Conservation (phyloP, 2,888 invertebrate genomes). For the Scaptomyza parva region DNA sequence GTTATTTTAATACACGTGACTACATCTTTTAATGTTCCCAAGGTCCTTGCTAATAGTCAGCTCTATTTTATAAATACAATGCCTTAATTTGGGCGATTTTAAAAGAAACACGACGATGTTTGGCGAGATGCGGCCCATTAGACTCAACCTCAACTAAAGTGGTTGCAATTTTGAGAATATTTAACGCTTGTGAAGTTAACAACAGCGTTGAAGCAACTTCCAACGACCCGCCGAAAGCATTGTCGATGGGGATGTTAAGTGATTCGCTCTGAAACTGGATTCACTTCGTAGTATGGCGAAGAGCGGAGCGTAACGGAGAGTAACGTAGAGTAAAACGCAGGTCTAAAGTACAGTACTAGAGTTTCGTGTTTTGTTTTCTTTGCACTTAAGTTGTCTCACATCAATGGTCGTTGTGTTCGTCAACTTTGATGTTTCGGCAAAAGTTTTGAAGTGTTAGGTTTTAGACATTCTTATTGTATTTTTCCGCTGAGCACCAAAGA, state of each 20-base stretch:
- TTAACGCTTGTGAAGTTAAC: slow-evolving; percentile 73
- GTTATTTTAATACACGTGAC: too few species aligned
- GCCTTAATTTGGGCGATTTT: slow-evolving; percentile 29
- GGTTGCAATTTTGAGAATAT: slow-evolving; percentile 79
- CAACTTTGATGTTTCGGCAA: slow-evolving; percentile 82
- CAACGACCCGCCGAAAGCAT: slow-evolving; percentile 49
- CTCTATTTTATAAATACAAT: neutral
- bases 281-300: slow-evolving; percentile 21
- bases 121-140: slow-evolving; percentile 58
- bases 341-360: slow-evolving; percentile 41
- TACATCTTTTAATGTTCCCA: neutral
- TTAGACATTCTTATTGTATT: slow-evolving; percentile 80
- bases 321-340: slow-evolving; percentile 3
- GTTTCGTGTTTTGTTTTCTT: slow-evolving; percentile 79
- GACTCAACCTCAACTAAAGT: slow-evolving; percentile 62
- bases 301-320: slow-evolving; percentile 7
- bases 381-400: slow-evolving; percentile 79
- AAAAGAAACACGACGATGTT: slow-evolving; percentile 22
- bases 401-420: slow-evolving; percentile 81
- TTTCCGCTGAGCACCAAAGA: slow-evolving; percentile 31
- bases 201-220: slow-evolving; percentile 70
- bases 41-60: neutral
- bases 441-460: slow-evolving; percentile 80
- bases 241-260: slow-evolving; percentile 35
- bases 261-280: slow-evolving; percentile 8